These are phyloP conservation scores for Eubasilissa splendida DNA, from an alignment of 2,888 invertebrate genomes.

Conservation along the genomic window DNA sequence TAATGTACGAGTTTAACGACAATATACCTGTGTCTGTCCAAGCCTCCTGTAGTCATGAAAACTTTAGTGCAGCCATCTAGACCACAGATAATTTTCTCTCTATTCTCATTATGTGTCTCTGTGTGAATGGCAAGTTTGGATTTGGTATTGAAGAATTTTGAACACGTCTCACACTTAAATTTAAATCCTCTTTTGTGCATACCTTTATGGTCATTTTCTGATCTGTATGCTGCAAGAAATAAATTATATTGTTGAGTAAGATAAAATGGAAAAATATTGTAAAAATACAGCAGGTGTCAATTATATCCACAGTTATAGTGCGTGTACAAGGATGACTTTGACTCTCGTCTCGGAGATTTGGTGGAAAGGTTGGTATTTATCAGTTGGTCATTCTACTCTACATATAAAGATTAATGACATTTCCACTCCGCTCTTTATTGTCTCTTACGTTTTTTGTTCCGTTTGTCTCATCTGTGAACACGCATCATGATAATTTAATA, in stretches of 20 bases:
- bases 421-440: no score
- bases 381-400: no score
- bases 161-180: constrained; percentile 57
- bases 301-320: not conserved
- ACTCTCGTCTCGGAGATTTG: no score
- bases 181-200: constrained; percentile 54
- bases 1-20: no score
- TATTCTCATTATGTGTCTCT: constrained; percentile 53
- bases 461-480: no score
- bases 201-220: constrained; percentile 54
- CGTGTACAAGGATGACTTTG: not conserved
- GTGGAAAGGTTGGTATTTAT: no score
- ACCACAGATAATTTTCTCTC: constrained; percentile 53
- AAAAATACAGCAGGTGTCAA: not conserved
- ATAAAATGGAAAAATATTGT: not conserved
- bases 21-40: constrained; percentile 53
- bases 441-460: no score
- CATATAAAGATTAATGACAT: no score
- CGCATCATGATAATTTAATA: no score
- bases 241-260: not conserved
- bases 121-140: constrained; percentile 54
- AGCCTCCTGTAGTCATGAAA: constrained; percentile 51
- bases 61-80: constrained; percentile 53
- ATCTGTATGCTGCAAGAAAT: constrained; percentile 53
- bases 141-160: constrained; percentile 56